Evolutionary conservation across 2,113 vertebrate genomes (phyloP).

Genomic region (Poeciliopsis occidentalis): DNA sequence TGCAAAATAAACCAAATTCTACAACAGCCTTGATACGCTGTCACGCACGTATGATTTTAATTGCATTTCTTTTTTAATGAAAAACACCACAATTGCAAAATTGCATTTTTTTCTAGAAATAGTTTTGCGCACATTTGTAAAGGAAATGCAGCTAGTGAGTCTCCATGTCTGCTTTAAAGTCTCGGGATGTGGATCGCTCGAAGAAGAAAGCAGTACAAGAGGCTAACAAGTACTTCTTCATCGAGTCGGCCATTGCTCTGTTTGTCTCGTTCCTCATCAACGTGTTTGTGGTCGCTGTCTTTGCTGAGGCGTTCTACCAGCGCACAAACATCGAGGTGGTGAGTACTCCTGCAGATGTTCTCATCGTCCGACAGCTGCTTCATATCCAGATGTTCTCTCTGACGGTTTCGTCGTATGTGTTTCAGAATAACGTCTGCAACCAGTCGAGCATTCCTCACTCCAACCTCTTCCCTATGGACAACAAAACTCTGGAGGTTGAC

Average conservation of each 20-base stretch:
- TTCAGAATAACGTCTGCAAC: constrained; percentile 72
- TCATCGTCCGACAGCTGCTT: neutral
- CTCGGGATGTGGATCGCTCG: constrained; percentile 87
- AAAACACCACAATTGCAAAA: too few species aligned
- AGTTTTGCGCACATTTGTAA: too few species aligned
- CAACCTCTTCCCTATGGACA: constrained; percentile 85
- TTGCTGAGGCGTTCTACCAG: constrained; percentile 88
- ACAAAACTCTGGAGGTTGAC: constrained; percentile 86
- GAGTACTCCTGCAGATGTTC: constrained; percentile 47
- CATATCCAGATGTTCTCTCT: neutral
- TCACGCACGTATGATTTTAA: too few species aligned
- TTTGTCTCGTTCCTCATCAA: constrained; percentile 98
- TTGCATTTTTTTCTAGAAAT: too few species aligned
- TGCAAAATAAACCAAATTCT: too few species aligned
- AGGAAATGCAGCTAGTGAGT: neutral
- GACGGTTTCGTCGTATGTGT: neutral
- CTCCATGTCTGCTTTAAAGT: constrained; percentile 75
- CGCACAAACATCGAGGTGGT: constrained; percentile 89
- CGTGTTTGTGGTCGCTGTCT: constrained; percentile 94
- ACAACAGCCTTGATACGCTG: too few species aligned
- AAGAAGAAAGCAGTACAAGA: constrained; percentile 87
- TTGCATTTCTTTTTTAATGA: too few species aligned
- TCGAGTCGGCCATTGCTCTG: constrained; percentile 90
- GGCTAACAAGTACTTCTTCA: constrained; percentile 96
- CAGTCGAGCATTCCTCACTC: constrained; percentile 79